Conservation (phyloP, 1,140 invertebrate genomes). For the Schlechtendalia chinensis region DNA sequence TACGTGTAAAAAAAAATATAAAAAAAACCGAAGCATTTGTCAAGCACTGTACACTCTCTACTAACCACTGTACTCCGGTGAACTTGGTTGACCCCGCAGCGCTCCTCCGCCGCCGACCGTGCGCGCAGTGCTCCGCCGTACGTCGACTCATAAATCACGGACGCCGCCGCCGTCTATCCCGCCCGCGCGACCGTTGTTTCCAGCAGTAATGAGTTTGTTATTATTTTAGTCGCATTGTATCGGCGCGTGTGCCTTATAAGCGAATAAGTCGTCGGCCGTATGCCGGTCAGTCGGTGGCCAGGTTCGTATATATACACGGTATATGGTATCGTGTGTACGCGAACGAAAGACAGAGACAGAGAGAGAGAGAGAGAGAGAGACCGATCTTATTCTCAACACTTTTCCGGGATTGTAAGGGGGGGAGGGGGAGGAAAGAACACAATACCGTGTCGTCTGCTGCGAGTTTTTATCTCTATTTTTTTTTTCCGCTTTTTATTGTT, state of each 20-base stretch:
- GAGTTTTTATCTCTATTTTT: neutral
- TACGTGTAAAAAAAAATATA: too few species aligned
- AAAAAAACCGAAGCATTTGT: constrained; percentile 32
- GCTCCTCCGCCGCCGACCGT: neutral
- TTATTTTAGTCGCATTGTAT: constrained; percentile 45
- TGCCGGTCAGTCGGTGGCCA: neutral
- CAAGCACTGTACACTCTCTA: neutral
- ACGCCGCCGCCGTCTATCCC: neutral
- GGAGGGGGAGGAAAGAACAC: neutral
- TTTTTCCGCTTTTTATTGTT: neutral
- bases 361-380: neutral
- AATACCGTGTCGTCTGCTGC: neutral
- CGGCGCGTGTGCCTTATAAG: constrained; percentile 39
- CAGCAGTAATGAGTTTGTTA: constrained; percentile 47
- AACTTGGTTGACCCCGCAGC: constrained; percentile 42
- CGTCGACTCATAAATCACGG: constrained; percentile 40
- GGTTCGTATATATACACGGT: neutral
- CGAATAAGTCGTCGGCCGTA: constrained; percentile 5
- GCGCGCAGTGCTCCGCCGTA: neutral
- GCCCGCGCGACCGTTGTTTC: constrained; percentile 12
- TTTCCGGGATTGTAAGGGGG: neutral
- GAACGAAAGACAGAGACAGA: neutral
- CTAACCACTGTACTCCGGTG: constrained; percentile 35
- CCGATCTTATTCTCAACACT: neutral
- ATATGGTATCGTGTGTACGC: neutral